Base-by-base conservation (phyloP, 2,113 vertebrate genomes). In the Poicephalus meyeri region DNA sequence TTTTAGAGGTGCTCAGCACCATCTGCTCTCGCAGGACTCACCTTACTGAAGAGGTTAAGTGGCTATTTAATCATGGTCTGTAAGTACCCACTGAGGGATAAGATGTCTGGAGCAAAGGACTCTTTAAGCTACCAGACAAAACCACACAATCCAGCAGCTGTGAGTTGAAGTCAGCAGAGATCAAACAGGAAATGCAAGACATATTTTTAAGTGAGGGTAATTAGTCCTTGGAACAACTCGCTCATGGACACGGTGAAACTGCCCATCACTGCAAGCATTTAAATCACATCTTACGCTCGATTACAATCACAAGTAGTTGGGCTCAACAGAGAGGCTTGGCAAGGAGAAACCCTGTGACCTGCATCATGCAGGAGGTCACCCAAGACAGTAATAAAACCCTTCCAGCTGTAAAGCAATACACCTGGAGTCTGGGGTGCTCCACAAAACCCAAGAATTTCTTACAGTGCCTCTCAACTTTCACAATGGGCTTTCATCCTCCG, bases 1-100 rank as follows among this genome's bases (percentile, higher is more conserved):
- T 96, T 96, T 95, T 81, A 84, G 70, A 94, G 93, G 92, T 95
- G 91, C 92, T 96, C 86, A 93, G 91, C 83, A 96, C 92, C 95
- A 96, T 96, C 93, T 96, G 93, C 86, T 94, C 88, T 91, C 80
- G 3, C 1, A 88, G 91, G 84, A 91, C 86, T 95, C 95, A 76
- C 95, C 93, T 96, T 65, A 81, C 56, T 61, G 88, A 79, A 60
- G 86, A 94, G 96, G 92, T 94, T 94, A 96, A 96, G 92, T 95
- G 93, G 92, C 92, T 96, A 82, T 97, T 96, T 95, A 96, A 95
- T 97, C 92, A 93, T 90, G 88, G 93, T 94, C 93, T 86, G 61
- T 94, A 88, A 96, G 92, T 89, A 92, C 92, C 88, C 91, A 91
- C 92, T 86, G 92, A 95, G 93, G 95, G 86, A 93, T 95, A 84